Evolutionary conservation across 1,140 invertebrate genomes (phyloP).

Genomic region (Phymastichus coffea): DNA sequence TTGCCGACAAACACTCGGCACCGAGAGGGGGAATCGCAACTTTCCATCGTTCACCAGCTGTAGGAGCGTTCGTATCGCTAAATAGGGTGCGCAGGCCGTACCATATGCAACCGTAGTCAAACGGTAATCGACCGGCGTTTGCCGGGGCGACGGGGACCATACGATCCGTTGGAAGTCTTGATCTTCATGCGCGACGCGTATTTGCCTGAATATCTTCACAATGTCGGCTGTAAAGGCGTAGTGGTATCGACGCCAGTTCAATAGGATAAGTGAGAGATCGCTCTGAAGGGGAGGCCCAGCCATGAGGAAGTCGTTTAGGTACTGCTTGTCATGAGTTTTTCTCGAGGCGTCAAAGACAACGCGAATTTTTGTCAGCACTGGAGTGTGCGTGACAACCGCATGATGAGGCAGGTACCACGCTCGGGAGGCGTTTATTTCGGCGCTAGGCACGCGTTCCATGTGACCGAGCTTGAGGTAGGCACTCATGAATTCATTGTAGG

Average conservation of each 20-base stretch:
- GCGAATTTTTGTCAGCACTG: slow-evolving; percentile 10
- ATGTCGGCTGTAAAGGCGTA: slow-evolving; percentile 25
- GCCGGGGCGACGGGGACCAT: not conserved
- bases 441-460: slow-evolving; percentile 25
- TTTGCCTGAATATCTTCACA: slow-evolving; percentile 31
- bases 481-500: slow-evolving; percentile 35
- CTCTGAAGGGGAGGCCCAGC: slow-evolving; percentile 1
- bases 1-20: not conserved
- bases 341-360: slow-evolving; percentile 30
- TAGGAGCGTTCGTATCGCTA: not conserved
- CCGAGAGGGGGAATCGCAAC: not conserved
- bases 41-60: slow-evolving; percentile 5
- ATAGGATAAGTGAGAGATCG: too few relatives aligned
- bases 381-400: slow-evolving; percentile 12
- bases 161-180: slow-evolving; percentile 28
- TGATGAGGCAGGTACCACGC: slow-evolving; percentile 31
- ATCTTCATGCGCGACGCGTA: too few relatives aligned
- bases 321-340: not conserved
- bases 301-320: slow-evolving; percentile 12
- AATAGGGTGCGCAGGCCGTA: slow-evolving; percentile 6
- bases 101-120: too few relatives aligned
- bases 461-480: slow-evolving; percentile 33
- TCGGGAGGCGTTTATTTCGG: not conserved
- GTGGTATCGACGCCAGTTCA: slow-evolving; percentile 5
- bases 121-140: not conserved